Base-by-base conservation (phyloP, 2,113 vertebrate species). In the Cisticola juncidis region DNA sequence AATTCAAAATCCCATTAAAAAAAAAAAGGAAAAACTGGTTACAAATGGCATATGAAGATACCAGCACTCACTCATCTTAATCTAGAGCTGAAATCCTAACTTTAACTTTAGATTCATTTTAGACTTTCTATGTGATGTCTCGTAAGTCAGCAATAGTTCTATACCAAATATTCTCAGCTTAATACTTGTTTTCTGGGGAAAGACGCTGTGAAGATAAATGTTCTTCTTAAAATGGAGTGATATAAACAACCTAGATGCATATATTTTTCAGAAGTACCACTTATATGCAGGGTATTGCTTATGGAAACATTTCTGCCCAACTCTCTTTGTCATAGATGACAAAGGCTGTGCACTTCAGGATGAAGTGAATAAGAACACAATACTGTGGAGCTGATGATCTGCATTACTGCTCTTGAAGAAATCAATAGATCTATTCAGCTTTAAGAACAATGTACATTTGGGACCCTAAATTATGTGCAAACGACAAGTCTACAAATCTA, bases 21-120 rank as follows among this genome's bases (percentile, higher is more conserved):
- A 47, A 47, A 58, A 29, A 1, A 3, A 3, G 5, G 11, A 5
- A 9, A 40, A 65, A 45, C 29, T 40, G 8, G 8, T 6, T 56
- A 38, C 0, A 0, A 6, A 42, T 19, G 73, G 14, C 11, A 22
- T 17, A 54, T 22, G 14, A 61, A 57, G 33, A 66, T 11, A 24
- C 2, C 10, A 9, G 2, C 22, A 54, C 36, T 71, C 35, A 70
- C 20, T 3, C 5, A 1, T 33, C 25, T 48, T 69, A 69, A 57
- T 25, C 28, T 33, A 25, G 24, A 78, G 16, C 14, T 19, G 0
- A 81, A 73, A 6, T 16, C 42, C 10, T 10, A 38, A 7, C 12
- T 70, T 38, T 44, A 82, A 45, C 11, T 83, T 73, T 23, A 38
- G 12, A 65, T 54, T n/a, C 9, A 2, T 68, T 77, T 76, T n/a